Conservation (phyloP, 2,113 vertebrate species). For the Grammatotria lemairii region DNA sequence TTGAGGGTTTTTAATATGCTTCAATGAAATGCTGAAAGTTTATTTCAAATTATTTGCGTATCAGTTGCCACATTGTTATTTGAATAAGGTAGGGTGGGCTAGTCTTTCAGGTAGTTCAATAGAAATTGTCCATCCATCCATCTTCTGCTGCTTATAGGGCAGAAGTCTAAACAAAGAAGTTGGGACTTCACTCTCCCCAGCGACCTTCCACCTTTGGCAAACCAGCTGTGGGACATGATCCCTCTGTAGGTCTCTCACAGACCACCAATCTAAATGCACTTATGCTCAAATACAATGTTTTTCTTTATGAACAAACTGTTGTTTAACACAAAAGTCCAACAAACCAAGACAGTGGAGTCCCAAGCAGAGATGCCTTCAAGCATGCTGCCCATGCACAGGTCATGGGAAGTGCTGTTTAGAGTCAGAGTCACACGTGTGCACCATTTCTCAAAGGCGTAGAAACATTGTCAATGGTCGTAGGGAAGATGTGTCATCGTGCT, state of each 20-base stretch:
- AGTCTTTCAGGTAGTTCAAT: background rate
- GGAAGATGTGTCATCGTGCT: background rate
- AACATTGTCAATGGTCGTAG: background rate
- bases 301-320: background rate
- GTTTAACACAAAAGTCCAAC: background rate
- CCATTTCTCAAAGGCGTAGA: background rate
- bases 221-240: background rate
- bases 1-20: background rate
- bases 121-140: background rate
- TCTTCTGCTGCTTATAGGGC: rapidly evolving
- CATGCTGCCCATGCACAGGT: background rate
- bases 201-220: background rate
- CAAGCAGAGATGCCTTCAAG: too few relatives aligned
- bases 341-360: background rate
- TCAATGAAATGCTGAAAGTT: background rate
- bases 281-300: rapidly evolving
- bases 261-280: rapidly evolving
- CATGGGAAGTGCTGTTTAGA: background rate
- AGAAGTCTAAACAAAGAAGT: background rate
- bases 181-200: background rate
- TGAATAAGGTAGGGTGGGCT: background rate
- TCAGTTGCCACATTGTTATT: background rate
- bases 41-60: background rate
- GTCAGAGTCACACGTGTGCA: background rate
- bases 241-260: background rate